These are phyloP conservation scores for Gambelia wislizenii DNA, from an alignment of 2,797 vertebrate species.

Conservation along the genomic window DNA sequence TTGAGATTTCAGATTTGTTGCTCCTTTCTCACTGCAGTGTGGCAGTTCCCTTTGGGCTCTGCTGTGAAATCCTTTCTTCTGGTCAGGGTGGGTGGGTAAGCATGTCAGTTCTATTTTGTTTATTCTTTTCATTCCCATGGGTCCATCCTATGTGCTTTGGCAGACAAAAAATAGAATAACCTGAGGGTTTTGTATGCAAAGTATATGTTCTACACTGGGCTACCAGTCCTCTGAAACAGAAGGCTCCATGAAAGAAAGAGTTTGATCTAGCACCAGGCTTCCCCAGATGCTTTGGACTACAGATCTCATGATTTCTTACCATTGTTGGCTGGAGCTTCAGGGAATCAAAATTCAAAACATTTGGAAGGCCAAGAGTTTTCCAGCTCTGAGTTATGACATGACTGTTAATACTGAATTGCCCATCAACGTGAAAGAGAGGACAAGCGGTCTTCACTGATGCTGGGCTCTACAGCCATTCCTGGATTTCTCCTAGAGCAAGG, in stretches of 20 bases:
- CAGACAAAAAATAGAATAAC: background rate
- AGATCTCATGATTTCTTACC: too few relatives aligned
- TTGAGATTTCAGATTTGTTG: background rate
- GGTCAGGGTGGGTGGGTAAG: too few relatives aligned
- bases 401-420: background rate
- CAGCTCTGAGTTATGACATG: background rate
- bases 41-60: background rate
- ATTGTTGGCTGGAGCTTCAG: too few relatives aligned
- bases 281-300: too few relatives aligned
- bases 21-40: background rate
- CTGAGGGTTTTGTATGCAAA: too few relatives aligned
- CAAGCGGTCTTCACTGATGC: background rate
- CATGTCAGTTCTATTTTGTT: background rate
- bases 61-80: background rate
- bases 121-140: background rate
- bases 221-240: background rate
- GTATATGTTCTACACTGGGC: background rate
- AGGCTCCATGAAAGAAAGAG: background rate
- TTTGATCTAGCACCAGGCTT: too few relatives aligned
- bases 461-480: background rate
- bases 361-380: too few relatives aligned
- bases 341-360: too few relatives aligned
- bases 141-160: background rate
- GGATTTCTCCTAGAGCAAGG: background rate
- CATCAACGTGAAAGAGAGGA: background rate